Percentiles rank a stretch among this genome's conserved stretches.
These are phyloP conservation scores for Pandemis cinnamomeana DNA, from an alignment of 2,888 invertebrate species.

Conservation along the genomic window DNA sequence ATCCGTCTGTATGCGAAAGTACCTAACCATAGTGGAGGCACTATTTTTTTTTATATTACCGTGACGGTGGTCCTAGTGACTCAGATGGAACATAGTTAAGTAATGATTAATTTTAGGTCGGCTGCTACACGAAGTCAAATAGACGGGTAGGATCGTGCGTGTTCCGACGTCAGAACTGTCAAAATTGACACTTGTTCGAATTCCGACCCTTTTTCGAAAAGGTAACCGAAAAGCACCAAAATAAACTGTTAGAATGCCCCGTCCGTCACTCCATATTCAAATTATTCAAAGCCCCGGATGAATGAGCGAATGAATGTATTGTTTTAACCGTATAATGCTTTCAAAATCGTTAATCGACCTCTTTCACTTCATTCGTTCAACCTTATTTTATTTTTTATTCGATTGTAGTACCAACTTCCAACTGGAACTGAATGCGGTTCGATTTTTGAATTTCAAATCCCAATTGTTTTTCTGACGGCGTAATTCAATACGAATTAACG, in stretches of 20 bases:
- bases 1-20: too few relatives aligned
- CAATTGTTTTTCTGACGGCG: conserved; percentile 69
- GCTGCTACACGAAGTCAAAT: background rate
- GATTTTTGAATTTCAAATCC: conserved; percentile 56
- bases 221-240: conserved; percentile 66
- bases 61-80: background rate
- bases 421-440: conserved; percentile 70
- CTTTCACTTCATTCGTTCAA: conserved; percentile 79
- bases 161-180: conserved; percentile 34
- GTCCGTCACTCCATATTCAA: conserved; percentile 80
- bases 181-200: conserved; percentile 41
- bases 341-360: conserved; percentile 77
- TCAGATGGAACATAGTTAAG: background rate
- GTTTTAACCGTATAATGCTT: conserved; percentile 80
- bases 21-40: too few relatives aligned
- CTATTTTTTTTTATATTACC: background rate
- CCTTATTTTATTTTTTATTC: conserved; percentile 51
- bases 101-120: conserved; percentile 1
- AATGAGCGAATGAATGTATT: conserved; percentile 71
- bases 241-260: conserved; percentile 74
- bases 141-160: background rate
- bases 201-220: conserved; percentile 45
- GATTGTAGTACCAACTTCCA: conserved; percentile 60
- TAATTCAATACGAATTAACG: conserved; percentile 84
- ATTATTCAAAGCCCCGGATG: conserved; percentile 73